These are phyloP conservation scores for Leptoteleia sp. DNA, from an alignment of 1,140 invertebrate genomes.

Conservation along the genomic window DNA sequence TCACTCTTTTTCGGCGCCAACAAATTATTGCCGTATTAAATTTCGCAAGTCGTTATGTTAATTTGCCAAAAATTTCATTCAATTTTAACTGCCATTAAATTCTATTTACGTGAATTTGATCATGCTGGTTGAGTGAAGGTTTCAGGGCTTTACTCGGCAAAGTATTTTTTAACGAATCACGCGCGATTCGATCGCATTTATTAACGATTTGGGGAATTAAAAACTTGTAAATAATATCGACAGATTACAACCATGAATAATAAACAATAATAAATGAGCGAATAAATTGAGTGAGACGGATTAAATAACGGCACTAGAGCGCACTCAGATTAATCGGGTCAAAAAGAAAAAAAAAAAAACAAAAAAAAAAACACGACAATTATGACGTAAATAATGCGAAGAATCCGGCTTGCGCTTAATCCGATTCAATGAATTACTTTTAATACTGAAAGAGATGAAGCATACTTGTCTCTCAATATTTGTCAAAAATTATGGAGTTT, in stretches of 20 bases:
- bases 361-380: constrained; percentile 42
- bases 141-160: constrained; percentile 4
- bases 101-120: constrained; percentile 49
- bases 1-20: constrained; percentile 9
- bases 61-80: constrained; percentile 31
- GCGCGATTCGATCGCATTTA: constrained; percentile 7
- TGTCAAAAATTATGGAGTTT: too few relatives aligned
- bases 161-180: constrained; percentile 17
- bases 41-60: constrained; percentile 42
- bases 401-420: constrained; percentile 28
- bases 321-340: constrained; percentile 37
- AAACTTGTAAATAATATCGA: constrained; percentile 48
- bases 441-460: constrained; percentile 25
- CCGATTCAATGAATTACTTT: constrained; percentile 26
- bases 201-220: constrained; percentile 30
- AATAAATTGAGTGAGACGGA: constrained; percentile 43
- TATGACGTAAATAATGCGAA: constrained; percentile 40
- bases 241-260: constrained; percentile 40
- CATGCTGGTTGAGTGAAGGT: constrained; percentile 5
- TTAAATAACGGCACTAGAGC: constrained; percentile 42
- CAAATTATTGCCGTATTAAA: constrained; percentile 39
- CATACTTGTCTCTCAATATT: constrained; percentile 14
- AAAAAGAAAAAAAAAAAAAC: constrained; percentile 44
- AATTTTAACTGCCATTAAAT: constrained; percentile 45
- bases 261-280: constrained; percentile 41